Conservation (phyloP, 2,113 vertebrate species). For the Sylvietta virens region DNA sequence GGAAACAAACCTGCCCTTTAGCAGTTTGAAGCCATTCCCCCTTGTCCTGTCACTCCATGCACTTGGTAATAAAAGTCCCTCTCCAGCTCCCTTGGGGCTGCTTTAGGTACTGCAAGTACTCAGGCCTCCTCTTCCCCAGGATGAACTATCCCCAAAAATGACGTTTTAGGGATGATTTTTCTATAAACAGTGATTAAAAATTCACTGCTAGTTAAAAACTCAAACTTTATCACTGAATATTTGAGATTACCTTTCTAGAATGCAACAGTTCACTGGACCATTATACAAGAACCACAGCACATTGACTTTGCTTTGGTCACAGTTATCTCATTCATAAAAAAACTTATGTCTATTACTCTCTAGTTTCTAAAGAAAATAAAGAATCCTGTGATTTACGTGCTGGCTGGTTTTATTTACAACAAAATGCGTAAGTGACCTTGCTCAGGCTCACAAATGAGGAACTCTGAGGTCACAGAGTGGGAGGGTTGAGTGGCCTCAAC, state of each 20-base stretch:
- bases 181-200: not conserved
- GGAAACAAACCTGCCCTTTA: not conserved
- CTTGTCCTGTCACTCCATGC: not conserved
- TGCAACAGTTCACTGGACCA: not conserved
- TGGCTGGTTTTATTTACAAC: not conserved
- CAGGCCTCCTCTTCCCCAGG: not conserved
- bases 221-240: not conserved
- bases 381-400: not conserved
- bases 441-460: not conserved
- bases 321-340: constrained; percentile 1
- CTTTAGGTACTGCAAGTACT: not conserved
- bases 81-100: not conserved
- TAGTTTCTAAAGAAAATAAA: not conserved
- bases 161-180: not conserved
- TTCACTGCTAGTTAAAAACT: not conserved
- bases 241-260: not conserved
- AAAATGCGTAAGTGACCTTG: not conserved
- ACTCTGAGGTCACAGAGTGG: not conserved
- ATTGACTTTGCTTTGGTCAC: not conserved
- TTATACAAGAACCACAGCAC: not conserved
- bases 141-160: not conserved
- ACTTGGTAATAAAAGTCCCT: not conserved
- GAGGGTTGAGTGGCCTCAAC: not conserved
- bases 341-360: not conserved
- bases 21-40: not conserved